Evolutionary conservation across 2,888 invertebrate species (phyloP).

Genomic region (Morinoia aosen): DNA sequence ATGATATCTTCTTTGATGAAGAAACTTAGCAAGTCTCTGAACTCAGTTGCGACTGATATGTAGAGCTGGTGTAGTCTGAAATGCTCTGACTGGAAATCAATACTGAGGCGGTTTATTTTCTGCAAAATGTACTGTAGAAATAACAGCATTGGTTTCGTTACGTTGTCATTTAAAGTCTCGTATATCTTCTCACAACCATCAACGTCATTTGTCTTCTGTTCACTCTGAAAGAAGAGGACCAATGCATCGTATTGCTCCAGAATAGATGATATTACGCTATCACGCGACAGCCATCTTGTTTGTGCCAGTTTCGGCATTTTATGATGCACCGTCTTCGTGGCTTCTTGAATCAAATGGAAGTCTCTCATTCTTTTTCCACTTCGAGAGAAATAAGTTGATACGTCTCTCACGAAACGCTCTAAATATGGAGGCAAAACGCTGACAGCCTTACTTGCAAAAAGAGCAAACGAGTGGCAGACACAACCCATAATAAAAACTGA

Average conservation of each 20-base stretch:
- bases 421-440: constrained; percentile 55
- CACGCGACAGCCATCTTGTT: background rate
- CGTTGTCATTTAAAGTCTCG: background rate
- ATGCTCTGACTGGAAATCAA: constrained; percentile 52
- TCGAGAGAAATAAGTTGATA: constrained; percentile 58
- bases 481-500: constrained; percentile 57
- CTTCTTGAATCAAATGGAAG: constrained; percentile 54
- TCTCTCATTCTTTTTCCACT: constrained; percentile 56
- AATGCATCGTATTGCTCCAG: background rate
- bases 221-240: background rate
- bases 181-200: background rate
- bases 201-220: background rate
- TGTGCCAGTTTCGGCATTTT: background rate
- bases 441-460: no score
- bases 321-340: constrained; percentile 54
- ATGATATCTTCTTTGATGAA: constrained; percentile 49
- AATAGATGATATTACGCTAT: background rate
- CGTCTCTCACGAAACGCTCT: constrained; percentile 56
- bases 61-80: constrained; percentile 46
- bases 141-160: background rate
- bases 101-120: background rate
- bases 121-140: background rate
- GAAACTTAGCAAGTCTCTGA: constrained; percentile 49
- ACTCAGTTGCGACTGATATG: background rate
- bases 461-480: constrained; percentile 58